phyloP scores from a whole-genome alignment of 1,140 invertebrate genomes.

The silkworm (Bombyx mori) region DNA sequence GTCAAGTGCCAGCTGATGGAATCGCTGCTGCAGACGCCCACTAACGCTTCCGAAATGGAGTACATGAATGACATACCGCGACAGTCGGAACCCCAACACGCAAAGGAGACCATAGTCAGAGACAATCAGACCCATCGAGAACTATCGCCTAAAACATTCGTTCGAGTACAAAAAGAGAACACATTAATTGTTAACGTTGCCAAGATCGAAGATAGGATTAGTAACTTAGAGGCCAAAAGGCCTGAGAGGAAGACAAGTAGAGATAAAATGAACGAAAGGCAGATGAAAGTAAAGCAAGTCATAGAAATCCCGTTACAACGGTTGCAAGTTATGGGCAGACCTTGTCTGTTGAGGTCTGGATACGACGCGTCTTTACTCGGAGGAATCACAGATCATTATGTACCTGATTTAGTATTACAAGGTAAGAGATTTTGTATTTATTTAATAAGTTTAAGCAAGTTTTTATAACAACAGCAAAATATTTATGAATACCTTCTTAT shows the following conservation, averaged over 20 bases:
- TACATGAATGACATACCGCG: slow-evolving; percentile 74
- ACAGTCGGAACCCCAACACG: slow-evolving; percentile 53
- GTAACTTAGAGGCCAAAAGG: slow-evolving; percentile 6
- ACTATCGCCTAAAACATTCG: slow-evolving; percentile 51
- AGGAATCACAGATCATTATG: slow-evolving; percentile 79
- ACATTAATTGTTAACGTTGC: slow-evolving; percentile 53
- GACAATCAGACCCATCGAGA: slow-evolving; percentile 29
- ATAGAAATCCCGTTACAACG: slow-evolving; percentile 75
- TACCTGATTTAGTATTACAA: slow-evolving; percentile 76
- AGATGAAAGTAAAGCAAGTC: slow-evolving; percentile 57
- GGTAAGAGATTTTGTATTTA: slow-evolving; percentile 23
- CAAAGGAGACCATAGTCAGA: slow-evolving; percentile 48
- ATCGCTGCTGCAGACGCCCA: slow-evolving; percentile 74
- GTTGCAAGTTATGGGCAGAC: slow-evolving; percentile 18
- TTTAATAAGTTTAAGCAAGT: not conserved
- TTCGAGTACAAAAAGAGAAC: slow-evolving; percentile 53
- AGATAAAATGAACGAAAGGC: slow-evolving; percentile 47
- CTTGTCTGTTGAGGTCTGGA: slow-evolving; percentile 18
- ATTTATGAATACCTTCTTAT: no score
- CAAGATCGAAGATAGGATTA: slow-evolving; percentile 14
- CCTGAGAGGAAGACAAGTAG: slow-evolving; percentile 13
- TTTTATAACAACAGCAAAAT: no score
- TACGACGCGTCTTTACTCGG: slow-evolving; percentile 72
- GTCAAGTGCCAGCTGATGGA: slow-evolving; percentile 65
- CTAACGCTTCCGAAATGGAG: slow-evolving; percentile 78